These are phyloP conservation scores for Platycnemis pennipes DNA, from an alignment of 2,888 invertebrate species.

Conservation along the genomic window DNA sequence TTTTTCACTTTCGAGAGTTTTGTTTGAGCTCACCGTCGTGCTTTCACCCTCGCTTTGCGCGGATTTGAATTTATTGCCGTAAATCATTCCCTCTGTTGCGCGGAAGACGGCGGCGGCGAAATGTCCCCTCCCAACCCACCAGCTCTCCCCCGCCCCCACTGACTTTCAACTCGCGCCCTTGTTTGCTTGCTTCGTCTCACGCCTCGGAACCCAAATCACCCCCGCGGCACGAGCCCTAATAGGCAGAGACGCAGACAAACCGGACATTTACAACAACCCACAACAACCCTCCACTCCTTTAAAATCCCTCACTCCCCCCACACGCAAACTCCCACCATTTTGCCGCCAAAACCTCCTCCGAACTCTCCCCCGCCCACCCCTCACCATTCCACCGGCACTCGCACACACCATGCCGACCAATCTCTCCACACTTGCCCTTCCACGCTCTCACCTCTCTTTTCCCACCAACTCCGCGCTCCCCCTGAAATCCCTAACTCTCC, in stretches of 20 bases:
- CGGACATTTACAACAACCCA: conserved; percentile 30
- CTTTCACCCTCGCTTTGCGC: background rate
- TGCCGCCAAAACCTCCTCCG: background rate
- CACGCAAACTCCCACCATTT: background rate
- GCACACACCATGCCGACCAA: background rate
- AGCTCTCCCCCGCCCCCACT: no score
- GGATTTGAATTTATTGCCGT: background rate
- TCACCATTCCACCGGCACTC: background rate
- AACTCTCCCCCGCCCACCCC: background rate
- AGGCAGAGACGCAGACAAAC: conserved; percentile 24
- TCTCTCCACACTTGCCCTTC: background rate
- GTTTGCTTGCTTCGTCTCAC: background rate
- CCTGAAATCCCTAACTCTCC: conserved; percentile 36
- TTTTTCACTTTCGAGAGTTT: background rate
- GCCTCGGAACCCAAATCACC: background rate
- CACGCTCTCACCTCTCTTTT: background rate
- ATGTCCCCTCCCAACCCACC: background rate
- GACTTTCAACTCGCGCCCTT: background rate
- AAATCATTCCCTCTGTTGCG: background rate
- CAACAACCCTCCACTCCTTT: background rate
- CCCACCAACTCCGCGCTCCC: background rate
- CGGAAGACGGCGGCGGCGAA: background rate
- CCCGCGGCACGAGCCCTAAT: background rate
- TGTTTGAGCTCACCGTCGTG: background rate
- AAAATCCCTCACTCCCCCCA: background rate